A percentile compares a stretch with the other conserved stretches of the same genome.
Conservation (phyloP, 2,888 invertebrate genomes). For the Scrobipalpa costella region DNA sequence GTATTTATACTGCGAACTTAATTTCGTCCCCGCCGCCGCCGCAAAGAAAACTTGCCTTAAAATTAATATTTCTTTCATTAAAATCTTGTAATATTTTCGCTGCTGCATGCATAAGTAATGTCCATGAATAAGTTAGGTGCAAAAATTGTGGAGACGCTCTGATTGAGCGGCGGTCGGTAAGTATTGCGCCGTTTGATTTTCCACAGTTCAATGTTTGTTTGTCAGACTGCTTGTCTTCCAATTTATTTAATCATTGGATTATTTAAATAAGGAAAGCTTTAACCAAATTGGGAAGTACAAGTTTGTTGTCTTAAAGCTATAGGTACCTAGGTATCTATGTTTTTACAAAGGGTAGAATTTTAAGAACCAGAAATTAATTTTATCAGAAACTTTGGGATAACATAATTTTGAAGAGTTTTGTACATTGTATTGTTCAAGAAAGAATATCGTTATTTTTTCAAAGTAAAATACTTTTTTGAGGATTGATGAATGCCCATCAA, state of each 20-base stretch:
- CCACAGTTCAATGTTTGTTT: constrained; percentile 21
- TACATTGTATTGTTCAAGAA: not conserved
- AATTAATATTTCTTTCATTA: constrained; percentile 83
- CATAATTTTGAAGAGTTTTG: not conserved
- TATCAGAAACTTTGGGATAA: too few relatives aligned
- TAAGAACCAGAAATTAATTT: too few relatives aligned
- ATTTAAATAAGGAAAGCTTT: not conserved
- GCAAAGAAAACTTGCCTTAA: constrained; percentile 78
- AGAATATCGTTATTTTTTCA: not conserved
- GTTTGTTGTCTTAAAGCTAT: constrained; percentile 11
- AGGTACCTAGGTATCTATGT: not conserved
- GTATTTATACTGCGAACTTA: constrained; percentile 53
- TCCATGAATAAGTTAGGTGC: constrained; percentile 76
- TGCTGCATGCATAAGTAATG: constrained; percentile 82
- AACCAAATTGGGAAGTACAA: constrained; percentile 3
- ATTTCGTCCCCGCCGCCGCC: constrained; percentile 62
- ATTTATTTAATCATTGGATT: constrained; percentile 18
- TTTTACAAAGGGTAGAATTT: too few relatives aligned
- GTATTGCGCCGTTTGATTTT: constrained; percentile 30
- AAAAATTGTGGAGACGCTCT: constrained; percentile 59
- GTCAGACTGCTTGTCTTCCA: constrained; percentile 19
- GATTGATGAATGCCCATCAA: not conserved
- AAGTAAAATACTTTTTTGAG: not conserved
- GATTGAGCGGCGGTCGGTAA: constrained; percentile 46
- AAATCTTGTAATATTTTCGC: constrained; percentile 82